Percentiles rank a stretch among this genome's conserved stretches.
Evolutionary conservation across 53 echinoderm and acorn worm species (phyloP).

Genomic region (Temnopleurus reevesii): DNA sequence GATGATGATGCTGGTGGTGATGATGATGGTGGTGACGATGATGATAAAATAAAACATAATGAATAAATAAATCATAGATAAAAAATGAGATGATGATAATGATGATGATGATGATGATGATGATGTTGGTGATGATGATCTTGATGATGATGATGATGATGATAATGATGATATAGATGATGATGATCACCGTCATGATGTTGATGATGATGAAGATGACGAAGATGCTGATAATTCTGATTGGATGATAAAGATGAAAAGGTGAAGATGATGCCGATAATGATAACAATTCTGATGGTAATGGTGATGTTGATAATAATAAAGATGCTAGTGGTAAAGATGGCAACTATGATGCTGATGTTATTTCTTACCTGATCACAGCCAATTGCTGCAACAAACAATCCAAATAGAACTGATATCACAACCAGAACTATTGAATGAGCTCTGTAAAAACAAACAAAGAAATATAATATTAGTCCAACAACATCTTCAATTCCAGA

Average conservation of each 20-base stretch:
- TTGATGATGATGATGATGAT: background rate
- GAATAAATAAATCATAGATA: no score
- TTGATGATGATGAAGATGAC: background rate
- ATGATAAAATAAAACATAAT: no score
- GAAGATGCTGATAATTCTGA: no score
- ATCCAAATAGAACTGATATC: conserved; percentile 89
- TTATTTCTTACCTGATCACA: conserved; percentile 91
- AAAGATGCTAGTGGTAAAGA: background rate
- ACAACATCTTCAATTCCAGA: no score
- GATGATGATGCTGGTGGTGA: background rate
- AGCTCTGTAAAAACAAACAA: conserved; percentile 68
- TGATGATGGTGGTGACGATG: background rate
- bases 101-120: background rate
- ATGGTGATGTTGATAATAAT: background rate
- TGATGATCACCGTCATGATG: no score
- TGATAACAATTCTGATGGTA: conserved; percentile 2
- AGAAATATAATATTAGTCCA: no score
- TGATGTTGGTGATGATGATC: no score
- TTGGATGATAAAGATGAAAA: no score
- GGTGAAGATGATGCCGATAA: no score
- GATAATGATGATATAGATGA: no score
- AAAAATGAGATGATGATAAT: no score
- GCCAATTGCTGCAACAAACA: conserved; percentile 94
- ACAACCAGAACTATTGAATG: conserved; percentile 91
- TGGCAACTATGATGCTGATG: background rate